Evolutionary conservation across 2,797 vertebrate species (phyloP).

Genomic region (Halcyon leucocephala): DNA sequence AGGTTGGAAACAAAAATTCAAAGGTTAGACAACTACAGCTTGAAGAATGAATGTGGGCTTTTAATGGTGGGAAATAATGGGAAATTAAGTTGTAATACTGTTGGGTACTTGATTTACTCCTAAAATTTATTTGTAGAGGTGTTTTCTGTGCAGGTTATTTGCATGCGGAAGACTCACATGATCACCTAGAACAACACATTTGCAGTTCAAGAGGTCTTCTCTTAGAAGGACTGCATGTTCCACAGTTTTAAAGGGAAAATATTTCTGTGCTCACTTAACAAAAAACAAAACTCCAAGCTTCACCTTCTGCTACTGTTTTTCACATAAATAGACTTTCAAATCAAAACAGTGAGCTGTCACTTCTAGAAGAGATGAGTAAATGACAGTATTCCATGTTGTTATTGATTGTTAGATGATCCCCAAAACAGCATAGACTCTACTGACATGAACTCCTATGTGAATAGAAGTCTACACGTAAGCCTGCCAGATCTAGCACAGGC

Average conservation of each 20-base stretch:
- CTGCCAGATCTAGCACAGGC: background rate
- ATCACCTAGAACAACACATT: conserved; percentile 22
- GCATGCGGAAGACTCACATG: background rate
- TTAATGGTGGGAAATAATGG: background rate
- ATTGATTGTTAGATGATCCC: background rate
- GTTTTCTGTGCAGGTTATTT: conserved; percentile 9
- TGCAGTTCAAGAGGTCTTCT: conserved; percentile 4
- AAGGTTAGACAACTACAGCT: background rate
- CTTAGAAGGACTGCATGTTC: background rate
- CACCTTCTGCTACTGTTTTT: background rate
- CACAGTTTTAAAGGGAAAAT: background rate
- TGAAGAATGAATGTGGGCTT: background rate
- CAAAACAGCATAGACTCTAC: background rate
- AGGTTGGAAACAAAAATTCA: background rate
- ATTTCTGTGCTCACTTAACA: background rate
- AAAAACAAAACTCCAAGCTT: background rate
- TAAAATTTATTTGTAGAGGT: background rate
- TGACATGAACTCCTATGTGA: background rate
- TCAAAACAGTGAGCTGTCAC: background rate
- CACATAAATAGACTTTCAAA: background rate
- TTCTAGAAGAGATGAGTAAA: background rate
- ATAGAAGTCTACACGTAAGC: background rate
- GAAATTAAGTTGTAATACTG: background rate
- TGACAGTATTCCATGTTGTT: background rate
- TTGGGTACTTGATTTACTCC: background rate